phyloP scores from a whole-genome alignment of 2,113 vertebrate species.

The Sinosuthora webbiana region DNA sequence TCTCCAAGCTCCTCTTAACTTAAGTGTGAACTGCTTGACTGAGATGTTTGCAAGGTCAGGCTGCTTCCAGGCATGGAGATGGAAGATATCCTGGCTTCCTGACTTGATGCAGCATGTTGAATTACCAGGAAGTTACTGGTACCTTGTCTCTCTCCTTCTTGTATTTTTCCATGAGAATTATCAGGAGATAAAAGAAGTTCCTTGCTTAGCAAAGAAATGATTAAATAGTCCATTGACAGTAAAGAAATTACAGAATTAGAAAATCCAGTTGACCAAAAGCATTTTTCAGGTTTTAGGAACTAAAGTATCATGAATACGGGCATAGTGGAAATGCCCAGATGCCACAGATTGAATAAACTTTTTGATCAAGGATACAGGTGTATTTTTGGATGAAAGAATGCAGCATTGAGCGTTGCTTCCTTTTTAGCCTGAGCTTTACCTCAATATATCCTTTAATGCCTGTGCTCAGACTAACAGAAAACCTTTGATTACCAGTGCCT shows the following conservation, averaged over 20 bases:
- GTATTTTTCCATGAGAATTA: not conserved
- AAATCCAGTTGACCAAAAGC: not conserved
- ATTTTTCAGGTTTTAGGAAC: not conserved
- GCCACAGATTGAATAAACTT: not conserved
- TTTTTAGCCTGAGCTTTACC: not conserved
- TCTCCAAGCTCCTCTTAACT: not conserved
- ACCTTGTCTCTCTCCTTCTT: not conserved
- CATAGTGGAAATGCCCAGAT: not conserved
- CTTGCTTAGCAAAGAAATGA: not conserved
- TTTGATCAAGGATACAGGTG: not conserved
- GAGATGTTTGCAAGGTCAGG: not conserved
- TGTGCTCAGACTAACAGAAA: conserved; percentile 3
- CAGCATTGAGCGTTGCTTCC: not conserved
- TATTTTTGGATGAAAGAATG: not conserved
- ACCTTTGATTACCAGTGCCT: conserved; percentile 1
- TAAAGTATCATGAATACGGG: not conserved
- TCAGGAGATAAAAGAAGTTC: not conserved
- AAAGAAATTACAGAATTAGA: not conserved
- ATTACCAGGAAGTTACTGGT: not conserved
- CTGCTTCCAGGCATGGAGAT: not conserved
- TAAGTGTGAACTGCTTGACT: not conserved
- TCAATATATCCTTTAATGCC: not conserved
- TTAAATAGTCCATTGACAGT: not conserved
- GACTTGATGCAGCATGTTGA: not conserved
- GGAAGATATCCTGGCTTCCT: not conserved